These are phyloP conservation scores for Macropodus opercularis DNA, from an alignment of 2,797 vertebrate species.

Conservation along the genomic window DNA sequence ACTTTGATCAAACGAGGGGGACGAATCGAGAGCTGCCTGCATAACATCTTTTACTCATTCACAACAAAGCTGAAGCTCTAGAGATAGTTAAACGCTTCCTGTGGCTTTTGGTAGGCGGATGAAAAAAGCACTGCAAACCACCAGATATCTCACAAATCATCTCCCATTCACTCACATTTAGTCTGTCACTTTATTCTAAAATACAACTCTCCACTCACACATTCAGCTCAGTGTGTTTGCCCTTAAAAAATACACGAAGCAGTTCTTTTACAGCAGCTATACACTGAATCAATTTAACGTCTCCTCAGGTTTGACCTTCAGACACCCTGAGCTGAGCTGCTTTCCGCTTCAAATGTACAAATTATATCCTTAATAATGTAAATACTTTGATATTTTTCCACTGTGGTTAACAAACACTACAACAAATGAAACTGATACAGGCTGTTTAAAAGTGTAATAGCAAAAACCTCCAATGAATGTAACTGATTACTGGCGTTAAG, in stretches of 20 bases:
- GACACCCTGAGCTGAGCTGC: slow-evolving; percentile 26
- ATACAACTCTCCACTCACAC: slow-evolving; percentile 43
- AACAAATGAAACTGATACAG: not conserved
- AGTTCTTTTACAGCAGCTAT: slow-evolving; percentile 40
- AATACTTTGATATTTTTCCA: too few relatives aligned
- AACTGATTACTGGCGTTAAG: slow-evolving; percentile 24
- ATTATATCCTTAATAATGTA: too few relatives aligned
- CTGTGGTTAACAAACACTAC: not conserved
- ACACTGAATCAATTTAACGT: slow-evolving; percentile 46
- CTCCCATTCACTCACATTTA: slow-evolving; percentile 35
- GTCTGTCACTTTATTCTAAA: slow-evolving; percentile 64
- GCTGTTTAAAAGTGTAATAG: not conserved
- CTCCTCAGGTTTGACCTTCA: slow-evolving; percentile 65
- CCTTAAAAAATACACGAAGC: slow-evolving; percentile 66
- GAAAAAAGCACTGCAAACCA: slow-evolving; percentile 45
- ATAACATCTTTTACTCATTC: slow-evolving; percentile 28
- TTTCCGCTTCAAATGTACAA: slow-evolving; percentile 19
- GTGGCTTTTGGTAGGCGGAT: slow-evolving; percentile 35
- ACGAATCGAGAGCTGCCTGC: not conserved
- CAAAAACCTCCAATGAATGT: slow-evolving; percentile 14
- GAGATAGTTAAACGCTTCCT: slow-evolving; percentile 40
- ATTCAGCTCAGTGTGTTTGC: slow-evolving; percentile 45
- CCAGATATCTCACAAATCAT: slow-evolving; percentile 43
- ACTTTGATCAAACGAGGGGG: slow-evolving; percentile 4
- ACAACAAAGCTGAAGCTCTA: slow-evolving; percentile 19